A percentile compares a stretch with the other conserved stretches of the same genome.
Evolutionary conservation across 1,140 invertebrate genomes (phyloP).

Genomic region (Musca vetustissima): DNA sequence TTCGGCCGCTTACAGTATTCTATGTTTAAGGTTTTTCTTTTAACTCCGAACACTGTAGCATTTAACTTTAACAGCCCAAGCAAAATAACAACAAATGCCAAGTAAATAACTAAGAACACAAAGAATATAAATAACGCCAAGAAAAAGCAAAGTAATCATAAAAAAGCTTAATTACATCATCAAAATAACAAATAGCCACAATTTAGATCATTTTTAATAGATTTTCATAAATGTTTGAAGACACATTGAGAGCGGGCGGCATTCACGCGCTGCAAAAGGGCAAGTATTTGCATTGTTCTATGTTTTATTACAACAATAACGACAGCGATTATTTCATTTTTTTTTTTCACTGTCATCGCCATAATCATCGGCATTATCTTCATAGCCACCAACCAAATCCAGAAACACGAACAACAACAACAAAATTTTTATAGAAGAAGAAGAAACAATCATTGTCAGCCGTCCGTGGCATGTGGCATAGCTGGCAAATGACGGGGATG

Average conservation of each 20-base stretch:
- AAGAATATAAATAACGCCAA: background rate
- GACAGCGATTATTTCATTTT: no score
- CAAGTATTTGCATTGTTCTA: constrained; percentile 9
- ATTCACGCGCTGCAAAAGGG: background rate
- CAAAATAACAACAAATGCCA: background rate
- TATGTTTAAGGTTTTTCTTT: no score
- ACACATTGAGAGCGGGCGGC: background rate
- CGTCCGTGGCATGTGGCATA: background rate
- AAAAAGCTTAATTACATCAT: constrained; percentile 18
- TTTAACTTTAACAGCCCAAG: no score
- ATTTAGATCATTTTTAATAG: constrained; percentile 17
- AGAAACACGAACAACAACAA: no score
- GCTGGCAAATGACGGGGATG: background rate
- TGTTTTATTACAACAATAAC: background rate
- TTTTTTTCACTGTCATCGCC: no score
- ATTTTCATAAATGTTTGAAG: constrained; percentile 14
- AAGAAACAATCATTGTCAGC: no score
- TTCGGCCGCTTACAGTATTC: no score
- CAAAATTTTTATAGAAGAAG: no score
- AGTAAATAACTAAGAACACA: background rate
- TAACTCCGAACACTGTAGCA: no score
- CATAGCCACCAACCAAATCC: no score
- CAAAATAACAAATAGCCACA: constrained; percentile 22
- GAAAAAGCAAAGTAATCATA: background rate
- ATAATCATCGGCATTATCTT: no score